Evolutionary conservation across 2,797 vertebrate genomes (phyloP).

Genomic region (Carcharodon carcharias): DNA sequence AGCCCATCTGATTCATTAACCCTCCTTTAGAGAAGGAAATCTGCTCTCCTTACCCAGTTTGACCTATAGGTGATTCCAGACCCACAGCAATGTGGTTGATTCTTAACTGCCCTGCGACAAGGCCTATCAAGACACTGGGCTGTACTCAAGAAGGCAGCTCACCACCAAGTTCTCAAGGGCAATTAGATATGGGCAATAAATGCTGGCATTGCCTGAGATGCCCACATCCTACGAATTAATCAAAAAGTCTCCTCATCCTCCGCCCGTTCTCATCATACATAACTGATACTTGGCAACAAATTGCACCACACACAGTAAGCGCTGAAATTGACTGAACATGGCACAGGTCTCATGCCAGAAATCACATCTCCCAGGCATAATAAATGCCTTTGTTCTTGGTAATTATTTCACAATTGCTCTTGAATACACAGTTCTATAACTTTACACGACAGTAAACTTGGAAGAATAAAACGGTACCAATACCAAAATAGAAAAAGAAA

Average conservation of each 20-base stretch:
- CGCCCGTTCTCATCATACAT: background rate
- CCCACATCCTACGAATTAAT: background rate
- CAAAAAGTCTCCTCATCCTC: background rate
- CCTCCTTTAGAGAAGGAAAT: background rate
- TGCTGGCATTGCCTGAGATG: background rate
- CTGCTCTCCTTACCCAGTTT: background rate
- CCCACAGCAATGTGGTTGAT: background rate
- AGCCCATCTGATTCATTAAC: background rate
- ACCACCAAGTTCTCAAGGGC: background rate
- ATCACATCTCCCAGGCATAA: background rate
- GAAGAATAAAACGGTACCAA: background rate
- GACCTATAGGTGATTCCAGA: background rate
- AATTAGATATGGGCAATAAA: background rate
- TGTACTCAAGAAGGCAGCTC: background rate
- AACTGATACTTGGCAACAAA: slow-evolving; percentile 1
- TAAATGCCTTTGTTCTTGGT: background rate
- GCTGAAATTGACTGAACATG: background rate
- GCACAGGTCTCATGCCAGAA: background rate
- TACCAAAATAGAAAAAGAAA: slow-evolving; percentile 22
- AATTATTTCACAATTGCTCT: slow-evolving; percentile 19
- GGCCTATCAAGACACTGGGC: background rate
- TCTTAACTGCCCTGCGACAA: background rate
- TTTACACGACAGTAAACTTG: background rate
- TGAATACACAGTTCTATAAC: background rate
- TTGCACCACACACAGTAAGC: background rate